These are phyloP conservation scores for Neosalanx taihuensis DNA, from an alignment of 2,797 vertebrate genomes.

Conservation along the genomic window DNA sequence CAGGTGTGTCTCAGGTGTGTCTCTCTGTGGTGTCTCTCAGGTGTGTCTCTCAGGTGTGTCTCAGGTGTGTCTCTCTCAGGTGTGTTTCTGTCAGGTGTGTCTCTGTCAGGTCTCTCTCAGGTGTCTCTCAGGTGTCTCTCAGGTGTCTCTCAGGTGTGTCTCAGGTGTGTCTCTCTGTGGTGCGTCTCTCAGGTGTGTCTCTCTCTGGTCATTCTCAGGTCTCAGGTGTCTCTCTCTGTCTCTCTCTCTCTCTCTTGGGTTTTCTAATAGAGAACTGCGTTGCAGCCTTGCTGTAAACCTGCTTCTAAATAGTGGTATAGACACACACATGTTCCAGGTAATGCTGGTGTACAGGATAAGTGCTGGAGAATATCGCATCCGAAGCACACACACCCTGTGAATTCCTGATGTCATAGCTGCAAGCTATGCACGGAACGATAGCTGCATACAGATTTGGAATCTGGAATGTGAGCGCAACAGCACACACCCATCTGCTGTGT, in stretches of 20 bases:
- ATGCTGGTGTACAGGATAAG: neutral
- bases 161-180: too few relatives aligned
- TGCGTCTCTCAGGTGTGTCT: neutral
- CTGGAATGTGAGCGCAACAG: neutral
- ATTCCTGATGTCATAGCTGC: neutral
- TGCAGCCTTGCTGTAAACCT: neutral
- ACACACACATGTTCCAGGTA: neutral
- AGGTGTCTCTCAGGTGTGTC: too few relatives aligned
- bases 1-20: too few relatives aligned
- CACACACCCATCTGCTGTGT: conserved; percentile 7
- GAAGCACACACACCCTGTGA: neutral
- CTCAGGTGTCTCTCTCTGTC: too few relatives aligned
- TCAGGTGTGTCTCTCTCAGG: too few relatives aligned
- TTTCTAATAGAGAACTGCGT: neutral
- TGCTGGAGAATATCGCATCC: neutral
- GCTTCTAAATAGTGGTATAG: neutral
- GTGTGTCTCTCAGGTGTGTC: too few relatives aligned
- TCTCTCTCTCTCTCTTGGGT: too few relatives aligned
- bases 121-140: too few relatives aligned
- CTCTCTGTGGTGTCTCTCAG: too few relatives aligned
- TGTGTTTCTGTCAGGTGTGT: too few relatives aligned
- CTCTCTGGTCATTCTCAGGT: too few relatives aligned
- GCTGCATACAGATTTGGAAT: neutral
- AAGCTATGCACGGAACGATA: neutral
- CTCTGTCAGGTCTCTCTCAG: too few relatives aligned